A percentile compares a stretch with the other conserved stretches of the same genome.
Conservation (phyloP, 2,797 vertebrate genomes). For the Paratrypauchen microcephalus region DNA sequence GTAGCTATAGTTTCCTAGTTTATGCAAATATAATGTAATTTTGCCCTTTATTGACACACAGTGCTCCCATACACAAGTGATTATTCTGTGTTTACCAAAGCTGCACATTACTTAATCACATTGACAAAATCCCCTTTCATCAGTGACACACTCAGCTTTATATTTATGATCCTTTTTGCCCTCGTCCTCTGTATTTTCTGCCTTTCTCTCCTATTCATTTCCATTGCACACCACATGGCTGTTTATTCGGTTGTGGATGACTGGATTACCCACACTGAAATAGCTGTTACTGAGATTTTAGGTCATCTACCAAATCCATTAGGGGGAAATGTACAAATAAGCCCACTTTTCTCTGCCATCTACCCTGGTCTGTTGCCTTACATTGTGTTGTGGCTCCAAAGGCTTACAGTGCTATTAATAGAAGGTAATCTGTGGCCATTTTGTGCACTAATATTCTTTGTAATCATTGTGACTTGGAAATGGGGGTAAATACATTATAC, state of each 20-base stretch:
- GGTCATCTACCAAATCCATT: constrained; percentile 79
- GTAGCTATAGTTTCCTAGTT: constrained; percentile 54
- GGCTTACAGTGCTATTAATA: constrained; percentile 63
- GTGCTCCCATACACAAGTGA: constrained; percentile 48
- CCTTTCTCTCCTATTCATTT: constrained; percentile 51
- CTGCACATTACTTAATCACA: constrained; percentile 76
- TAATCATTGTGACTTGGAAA: constrained; percentile 55
- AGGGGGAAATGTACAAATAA: constrained; percentile 68
- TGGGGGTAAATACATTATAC: constrained; percentile 45
- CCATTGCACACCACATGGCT: constrained; percentile 57
- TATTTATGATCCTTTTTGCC: constrained; percentile 67
- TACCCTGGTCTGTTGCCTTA: constrained; percentile 53
- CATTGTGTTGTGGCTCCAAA: constrained; percentile 47
- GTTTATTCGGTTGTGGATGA: constrained; percentile 71
- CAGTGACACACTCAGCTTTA: constrained; percentile 70
- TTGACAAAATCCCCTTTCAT: constrained; percentile 80
- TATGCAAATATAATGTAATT: constrained; percentile 73
- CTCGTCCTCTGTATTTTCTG: constrained; percentile 57
- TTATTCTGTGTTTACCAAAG: constrained; percentile 62
- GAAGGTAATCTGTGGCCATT: constrained; percentile 60
- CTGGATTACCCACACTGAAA: constrained; percentile 78
- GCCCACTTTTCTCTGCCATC: constrained; percentile 63
- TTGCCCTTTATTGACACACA: constrained; percentile 65
- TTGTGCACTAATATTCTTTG: constrained; percentile 57
- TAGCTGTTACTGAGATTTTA: constrained; percentile 79